phyloP scores from a whole-genome alignment of 2,797 vertebrate genomes.

The Esox lucius region DNA sequence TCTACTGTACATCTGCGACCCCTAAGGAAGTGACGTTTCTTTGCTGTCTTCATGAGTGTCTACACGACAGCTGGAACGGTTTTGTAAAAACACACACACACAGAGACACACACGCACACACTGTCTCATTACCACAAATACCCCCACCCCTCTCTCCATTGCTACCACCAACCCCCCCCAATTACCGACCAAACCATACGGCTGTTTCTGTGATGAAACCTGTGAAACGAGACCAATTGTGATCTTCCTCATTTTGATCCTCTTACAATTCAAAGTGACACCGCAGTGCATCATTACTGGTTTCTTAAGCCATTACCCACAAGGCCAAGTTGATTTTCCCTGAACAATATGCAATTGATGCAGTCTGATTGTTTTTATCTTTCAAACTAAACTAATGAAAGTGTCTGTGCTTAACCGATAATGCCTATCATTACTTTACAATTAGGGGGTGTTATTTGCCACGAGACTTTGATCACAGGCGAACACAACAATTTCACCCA shows the following conservation, averaged over 20 bases:
- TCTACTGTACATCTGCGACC: slow-evolving; percentile 21
- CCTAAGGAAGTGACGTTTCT: slow-evolving; percentile 57
- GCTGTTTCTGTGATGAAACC: background rate
- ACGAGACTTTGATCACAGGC: background rate
- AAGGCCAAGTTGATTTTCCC: background rate
- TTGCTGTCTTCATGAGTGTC: slow-evolving; percentile 49
- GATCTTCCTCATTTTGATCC: background rate
- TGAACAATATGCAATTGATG: background rate
- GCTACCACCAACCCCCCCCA: background rate
- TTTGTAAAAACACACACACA: slow-evolving; percentile 52
- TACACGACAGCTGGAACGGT: slow-evolving; percentile 56
- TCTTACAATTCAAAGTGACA: background rate
- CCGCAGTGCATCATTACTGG: background rate
- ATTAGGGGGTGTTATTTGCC: background rate
- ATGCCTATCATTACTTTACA: slow-evolving; percentile 6
- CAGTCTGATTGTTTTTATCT: background rate
- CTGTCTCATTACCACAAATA: background rate
- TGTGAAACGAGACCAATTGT: slow-evolving; percentile 1
- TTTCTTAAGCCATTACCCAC: background rate
- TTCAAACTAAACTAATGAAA: background rate
- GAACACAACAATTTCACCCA: background rate
- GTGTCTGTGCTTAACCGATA: background rate
- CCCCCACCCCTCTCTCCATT: no score
- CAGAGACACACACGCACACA: slow-evolving; percentile 34
- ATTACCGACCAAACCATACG: background rate